Evolutionary conservation across 2,113 vertebrate species (phyloP).

Genomic region (Vimba vimba): DNA sequence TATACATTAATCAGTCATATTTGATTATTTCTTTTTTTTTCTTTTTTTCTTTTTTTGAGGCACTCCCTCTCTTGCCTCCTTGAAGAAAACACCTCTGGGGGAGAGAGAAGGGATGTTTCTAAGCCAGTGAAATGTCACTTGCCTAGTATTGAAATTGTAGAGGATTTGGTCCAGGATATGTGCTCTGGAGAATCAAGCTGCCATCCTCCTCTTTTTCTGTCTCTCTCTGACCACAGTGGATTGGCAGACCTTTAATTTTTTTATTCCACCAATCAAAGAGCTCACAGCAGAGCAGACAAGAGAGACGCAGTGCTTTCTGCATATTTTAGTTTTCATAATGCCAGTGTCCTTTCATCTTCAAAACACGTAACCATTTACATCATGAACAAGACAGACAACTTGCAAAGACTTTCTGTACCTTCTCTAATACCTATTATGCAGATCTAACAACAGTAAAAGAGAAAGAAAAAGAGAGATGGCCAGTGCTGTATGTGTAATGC

Average conservation of each 20-base stretch:
- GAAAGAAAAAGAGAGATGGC: background rate
- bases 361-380: constrained; percentile 10
- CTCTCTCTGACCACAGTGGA: constrained; percentile 54
- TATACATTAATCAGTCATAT: background rate
- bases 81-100: background rate
- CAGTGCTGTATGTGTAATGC: background rate
- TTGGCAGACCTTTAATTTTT: constrained; percentile 70
- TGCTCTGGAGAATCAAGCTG: constrained; percentile 40
- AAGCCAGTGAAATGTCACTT: constrained; percentile 14
- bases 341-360: constrained; percentile 20
- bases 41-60: background rate
- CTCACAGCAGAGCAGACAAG: background rate
- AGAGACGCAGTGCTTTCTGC: constrained; percentile 6
- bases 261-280: constrained; percentile 65
- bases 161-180: constrained; percentile 28
- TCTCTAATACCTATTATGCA: constrained; percentile 7
- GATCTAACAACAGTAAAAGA: background rate
- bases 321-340: constrained; percentile 10
- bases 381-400: constrained; percentile 22
- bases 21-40: background rate
- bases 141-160: background rate
- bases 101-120: background rate
- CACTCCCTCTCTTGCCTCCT: background rate
- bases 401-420: constrained; percentile 8
- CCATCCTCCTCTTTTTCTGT: constrained; percentile 33